Evolutionary conservation across 2,113 vertebrate species (phyloP), one percentile per base, ranked within the genome.

Genomic region (Lepidothrix coronata): DNA sequence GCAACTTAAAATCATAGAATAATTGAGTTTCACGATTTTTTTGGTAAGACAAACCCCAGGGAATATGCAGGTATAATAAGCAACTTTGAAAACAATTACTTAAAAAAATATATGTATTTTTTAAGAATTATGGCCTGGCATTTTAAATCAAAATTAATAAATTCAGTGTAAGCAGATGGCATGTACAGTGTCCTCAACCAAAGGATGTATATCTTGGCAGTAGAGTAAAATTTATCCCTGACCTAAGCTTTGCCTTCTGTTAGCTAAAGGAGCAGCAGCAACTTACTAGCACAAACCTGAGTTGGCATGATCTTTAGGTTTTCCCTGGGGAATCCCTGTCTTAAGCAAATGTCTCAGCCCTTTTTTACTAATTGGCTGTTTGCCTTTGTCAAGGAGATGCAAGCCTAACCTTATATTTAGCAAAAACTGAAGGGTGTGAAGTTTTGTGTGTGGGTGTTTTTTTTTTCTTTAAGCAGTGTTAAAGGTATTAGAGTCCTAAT

Each of bases 401-500:
- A 81, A 59, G 41, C 91, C 70, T 91, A 71, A 63, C 30, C 57
- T 91, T 61, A 22, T 51, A 75, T 87, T 93, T 94, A 63, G 44
- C 44, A 84, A 82, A 85, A 91, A 52, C 31, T 75, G 19, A 54
- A 63, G 67, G 58, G 39, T 8, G 61, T 89, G 55, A 83, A 43
- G 28, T 28, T 71, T 87, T 59, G 49, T 25, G 27, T 74, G 49
- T 3, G 46, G 28, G 39, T 48, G 5, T 0, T 44, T 22, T 46
- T 7, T 14, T 31, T 66, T 72, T 33, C 89, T 65, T 65, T 33
- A 43, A 84, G 84, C 23, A 28, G 55, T 43, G 54, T 82, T 95
- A 82, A 94, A 88, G 39, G 62, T 94, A 27, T 91, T 95, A 78
- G 51, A 33, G 68, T 85, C 67, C n/a, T 89, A 76, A 85, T 81